Conservation (phyloP, 2,797 vertebrate species). For the Ispidina picta region DNA sequence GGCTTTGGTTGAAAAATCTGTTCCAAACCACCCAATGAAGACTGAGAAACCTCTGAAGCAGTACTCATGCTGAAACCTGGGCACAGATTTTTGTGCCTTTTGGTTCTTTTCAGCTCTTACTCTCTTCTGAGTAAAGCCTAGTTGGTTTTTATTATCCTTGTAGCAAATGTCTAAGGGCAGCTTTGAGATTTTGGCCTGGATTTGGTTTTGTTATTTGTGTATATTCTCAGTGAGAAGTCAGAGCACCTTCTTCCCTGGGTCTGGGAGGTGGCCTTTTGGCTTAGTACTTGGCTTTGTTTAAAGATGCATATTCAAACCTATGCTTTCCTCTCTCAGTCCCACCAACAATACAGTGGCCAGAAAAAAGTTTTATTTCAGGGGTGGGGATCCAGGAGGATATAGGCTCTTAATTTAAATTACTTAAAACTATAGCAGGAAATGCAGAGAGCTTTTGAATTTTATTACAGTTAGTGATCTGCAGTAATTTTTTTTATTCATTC, state of each 20-base stretch:
- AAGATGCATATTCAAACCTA: conserved; percentile 52
- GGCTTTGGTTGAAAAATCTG: not conserved
- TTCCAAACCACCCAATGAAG: not conserved
- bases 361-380: conserved; percentile 48
- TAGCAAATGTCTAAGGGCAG: not conserved
- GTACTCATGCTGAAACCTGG: not conserved
- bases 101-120: not conserved
- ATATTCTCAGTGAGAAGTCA: not conserved
- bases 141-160: not conserved
- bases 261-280: conserved; percentile 2
- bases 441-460: conserved; percentile 69
- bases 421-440: conserved; percentile 66
- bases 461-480: conserved; percentile 60
- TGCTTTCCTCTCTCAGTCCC: not conserved
- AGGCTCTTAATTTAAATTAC: conserved; percentile 57
- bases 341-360: conserved; percentile 28
- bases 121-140: not conserved
- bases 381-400: not conserved
- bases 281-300: conserved; percentile 52
- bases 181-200: not conserved
- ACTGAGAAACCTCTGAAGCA: not conserved
- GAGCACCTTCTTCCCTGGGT: not conserved
- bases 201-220: not conserved
- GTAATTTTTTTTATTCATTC: conserved; percentile 48
- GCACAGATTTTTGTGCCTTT: not conserved